Percentiles rank a stretch among this genome's conserved stretches.
phyloP scores from a whole-genome alignment of 2,113 vertebrate species.

The Hippoglossus stenolepis region DNA sequence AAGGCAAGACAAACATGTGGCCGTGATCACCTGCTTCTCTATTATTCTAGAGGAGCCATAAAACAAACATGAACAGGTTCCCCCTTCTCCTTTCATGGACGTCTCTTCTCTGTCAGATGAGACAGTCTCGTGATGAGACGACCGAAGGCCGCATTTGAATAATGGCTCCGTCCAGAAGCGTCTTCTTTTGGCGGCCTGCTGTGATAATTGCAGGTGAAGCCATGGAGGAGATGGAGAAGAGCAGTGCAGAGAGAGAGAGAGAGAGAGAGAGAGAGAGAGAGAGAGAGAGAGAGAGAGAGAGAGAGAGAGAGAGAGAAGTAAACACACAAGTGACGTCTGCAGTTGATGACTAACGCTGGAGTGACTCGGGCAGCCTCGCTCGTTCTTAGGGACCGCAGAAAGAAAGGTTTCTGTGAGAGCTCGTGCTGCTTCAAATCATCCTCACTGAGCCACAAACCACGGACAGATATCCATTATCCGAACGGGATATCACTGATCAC shows the following conservation, averaged over 20 bases:
- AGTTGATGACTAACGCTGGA: slow-evolving; percentile 67
- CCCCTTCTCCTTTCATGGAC: not conserved
- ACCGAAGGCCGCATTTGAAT: slow-evolving; percentile 37
- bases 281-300: too few species aligned
- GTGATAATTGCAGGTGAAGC: slow-evolving; percentile 62
- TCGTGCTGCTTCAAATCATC: slow-evolving; percentile 17
- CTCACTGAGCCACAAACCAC: slow-evolving; percentile 7
- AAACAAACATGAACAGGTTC: slow-evolving; percentile 17
- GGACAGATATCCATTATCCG: slow-evolving; percentile 16
- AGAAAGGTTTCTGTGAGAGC: slow-evolving; percentile 14
- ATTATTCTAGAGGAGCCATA: not conserved
- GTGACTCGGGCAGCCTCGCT: slow-evolving; percentile 19
- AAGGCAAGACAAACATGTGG: slow-evolving; percentile 25
- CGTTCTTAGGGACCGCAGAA: slow-evolving; percentile 1
- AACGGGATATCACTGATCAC: slow-evolving; percentile 2
- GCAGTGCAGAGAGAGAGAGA: slow-evolving; percentile 14
- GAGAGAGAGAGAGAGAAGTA: slow-evolving; percentile 35
- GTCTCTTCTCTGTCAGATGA: slow-evolving; percentile 2
- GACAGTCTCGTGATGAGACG: slow-evolving; percentile 15
- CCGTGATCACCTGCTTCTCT: slow-evolving; percentile 30
- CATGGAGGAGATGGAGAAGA: slow-evolving; percentile 42
- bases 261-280: too few species aligned
- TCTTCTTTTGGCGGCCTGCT: slow-evolving; percentile 31
- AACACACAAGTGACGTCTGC: slow-evolving; percentile 63
- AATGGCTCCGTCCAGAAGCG: slow-evolving; percentile 27